Percentiles rank a stretch among this genome's conserved stretches.
Evolutionary conservation across 37 sponge, comb jelly and placozoan species (phyloP).

Genomic region (Mnemiopsis leidyi): DNA sequence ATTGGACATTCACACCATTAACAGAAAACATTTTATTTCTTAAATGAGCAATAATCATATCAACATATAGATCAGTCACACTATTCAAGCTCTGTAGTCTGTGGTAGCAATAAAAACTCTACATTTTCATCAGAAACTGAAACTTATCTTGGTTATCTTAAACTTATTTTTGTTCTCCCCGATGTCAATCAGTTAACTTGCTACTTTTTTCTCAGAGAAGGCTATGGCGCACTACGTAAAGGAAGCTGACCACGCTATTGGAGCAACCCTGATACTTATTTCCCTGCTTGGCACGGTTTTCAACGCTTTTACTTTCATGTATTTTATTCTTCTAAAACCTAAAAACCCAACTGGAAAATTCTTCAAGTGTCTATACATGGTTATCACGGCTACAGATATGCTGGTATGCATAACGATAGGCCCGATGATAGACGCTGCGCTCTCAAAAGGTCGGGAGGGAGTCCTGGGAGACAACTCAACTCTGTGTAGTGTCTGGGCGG

Average conservation of each 20-base stretch:
- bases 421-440: background rate
- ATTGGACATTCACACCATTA: no score
- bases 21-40: no score
- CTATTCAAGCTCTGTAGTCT: no score
- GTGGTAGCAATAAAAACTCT: no score
- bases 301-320: background rate
- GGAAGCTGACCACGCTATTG: background rate
- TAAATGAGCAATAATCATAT: no score
- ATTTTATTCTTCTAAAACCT: background rate
- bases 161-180: no score
- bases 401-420: background rate
- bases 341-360: background rate
- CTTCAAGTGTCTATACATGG: constrained; percentile 35
- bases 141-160: no score
- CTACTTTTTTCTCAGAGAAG: background rate
- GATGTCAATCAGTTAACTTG: no score
- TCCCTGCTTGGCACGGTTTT: background rate
- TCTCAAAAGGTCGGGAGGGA: background rate
- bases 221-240: background rate
- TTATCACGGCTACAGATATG: background rate
- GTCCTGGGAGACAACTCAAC: background rate
- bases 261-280: background rate
- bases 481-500: constrained; percentile 4
- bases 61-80: no score
- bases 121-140: no score